Conservation (phyloP, 2,113 vertebrate species). For the Gopherus evgoodei region DNA sequence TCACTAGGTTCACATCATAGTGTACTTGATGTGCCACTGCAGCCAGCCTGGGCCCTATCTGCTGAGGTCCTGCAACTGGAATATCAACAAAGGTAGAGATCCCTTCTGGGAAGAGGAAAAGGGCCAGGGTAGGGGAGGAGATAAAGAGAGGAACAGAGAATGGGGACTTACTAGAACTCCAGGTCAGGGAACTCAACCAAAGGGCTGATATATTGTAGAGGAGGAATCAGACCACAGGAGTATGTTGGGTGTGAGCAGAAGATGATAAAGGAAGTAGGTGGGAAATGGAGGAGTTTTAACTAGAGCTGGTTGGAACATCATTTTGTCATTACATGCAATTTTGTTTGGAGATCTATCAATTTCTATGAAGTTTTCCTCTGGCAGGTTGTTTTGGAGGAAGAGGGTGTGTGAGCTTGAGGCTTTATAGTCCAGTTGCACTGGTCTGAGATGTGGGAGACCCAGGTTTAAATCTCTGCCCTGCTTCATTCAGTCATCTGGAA, state of each 20-base stretch:
- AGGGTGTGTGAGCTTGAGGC: neutral
- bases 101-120: neutral
- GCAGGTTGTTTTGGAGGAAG: neutral
- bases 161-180: neutral
- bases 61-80: neutral
- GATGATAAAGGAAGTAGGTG: neutral
- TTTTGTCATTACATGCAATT: neutral
- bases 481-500: slow-evolving; percentile 41
- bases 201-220: neutral
- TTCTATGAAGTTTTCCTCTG: slow-evolving; percentile 14
- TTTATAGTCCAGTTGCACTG: neutral
- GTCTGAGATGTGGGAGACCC: slow-evolving; percentile 14
- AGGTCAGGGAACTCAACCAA: neutral
- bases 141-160: neutral
- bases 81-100: neutral
- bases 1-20: neutral
- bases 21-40: too few species aligned
- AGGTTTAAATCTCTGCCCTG: slow-evolving; percentile 46
- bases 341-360: neutral
- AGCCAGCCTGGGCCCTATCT: neutral
- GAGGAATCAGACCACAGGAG: neutral
- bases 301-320: neutral
- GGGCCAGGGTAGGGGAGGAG: accelerated
- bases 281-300: neutral
- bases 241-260: neutral